Evolutionary conservation across 1,140 invertebrate species (phyloP), one percentile per base, ranked within the genome.

Genomic region (Apis florea): DNA sequence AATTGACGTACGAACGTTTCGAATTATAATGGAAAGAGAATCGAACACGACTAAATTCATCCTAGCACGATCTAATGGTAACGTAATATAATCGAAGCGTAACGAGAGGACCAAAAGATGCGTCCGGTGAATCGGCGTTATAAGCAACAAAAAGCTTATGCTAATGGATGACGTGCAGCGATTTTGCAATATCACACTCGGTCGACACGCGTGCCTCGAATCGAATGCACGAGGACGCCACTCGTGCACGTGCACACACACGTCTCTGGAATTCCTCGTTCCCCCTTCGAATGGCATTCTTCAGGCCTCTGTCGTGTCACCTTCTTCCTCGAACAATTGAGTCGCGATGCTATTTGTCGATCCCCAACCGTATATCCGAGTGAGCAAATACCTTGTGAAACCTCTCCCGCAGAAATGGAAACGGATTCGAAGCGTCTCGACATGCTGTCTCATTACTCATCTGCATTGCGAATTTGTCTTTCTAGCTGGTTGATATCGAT

Each of bases 321-420:
- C 40, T 73, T 24, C 53, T 75, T 75, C 71, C 63, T 58, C 71
- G 72, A 75, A 63, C 70, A 66, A 80, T 80, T 56, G 78, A 80
- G 70, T 6, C 78, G n/a, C 78, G 40, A 66, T 64, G 78, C 51
- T 56, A 74, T 80, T 80, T 74, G 78, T 63, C 78, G 69, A 74
- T 75, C 26, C 21, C 17, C 26, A 8, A 9, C 26, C 47, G 26
- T 59, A 13, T 19, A 13, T 19, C 51, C 53, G 26, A 21, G 13
- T 11, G 69, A 73, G 59, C 31, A 54, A 79, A 73, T 47, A 56
- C n/a, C 53, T 58, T n/a, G 59, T 17, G 69, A 66, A 66, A 74
- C 53, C 31, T 40, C 19, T 10, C 2, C 47, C 17, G 31, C 9
- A 6, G 12, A 54, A 26, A 15, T 54, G 51, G 21, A 21, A 58